phyloP scores from a whole-genome alignment of 2,113 vertebrate species.

The Erythrocebus patas region DNA sequence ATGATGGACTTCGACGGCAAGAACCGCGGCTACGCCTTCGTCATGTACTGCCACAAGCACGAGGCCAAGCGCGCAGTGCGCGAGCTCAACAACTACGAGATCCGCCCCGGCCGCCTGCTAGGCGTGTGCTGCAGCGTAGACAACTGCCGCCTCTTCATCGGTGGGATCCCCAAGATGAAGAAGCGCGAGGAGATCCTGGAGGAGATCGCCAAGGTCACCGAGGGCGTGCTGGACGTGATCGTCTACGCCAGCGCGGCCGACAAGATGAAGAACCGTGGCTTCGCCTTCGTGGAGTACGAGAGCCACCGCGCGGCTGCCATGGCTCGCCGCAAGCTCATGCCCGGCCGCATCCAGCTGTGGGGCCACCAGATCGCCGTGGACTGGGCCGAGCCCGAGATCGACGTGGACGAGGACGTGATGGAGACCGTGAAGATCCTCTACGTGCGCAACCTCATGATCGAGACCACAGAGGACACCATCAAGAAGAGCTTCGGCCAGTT shows the following conservation, averaged over 20 bases:
- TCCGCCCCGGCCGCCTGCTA: conserved; percentile 94
- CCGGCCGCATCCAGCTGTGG: conserved; percentile 97
- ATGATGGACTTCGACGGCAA: conserved; percentile 99
- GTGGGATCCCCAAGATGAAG: conserved; percentile 98
- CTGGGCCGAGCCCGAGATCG: conserved; percentile 98
- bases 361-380: conserved; percentile 99
- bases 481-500: conserved; percentile 95
- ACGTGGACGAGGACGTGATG: conserved; percentile 99
- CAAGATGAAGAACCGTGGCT: conserved; percentile 99
- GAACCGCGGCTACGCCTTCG: conserved; percentile 97
- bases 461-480: conserved; percentile 96
- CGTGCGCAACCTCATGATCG: conserved; percentile 98
- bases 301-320: conserved; percentile 97
- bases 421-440: conserved; percentile 99
- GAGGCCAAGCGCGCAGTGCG: conserved; percentile 96
- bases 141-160: conserved; percentile 99
- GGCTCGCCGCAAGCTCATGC: conserved; percentile 98
- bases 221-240: conserved; percentile 96
- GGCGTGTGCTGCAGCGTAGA: conserved; percentile 98
- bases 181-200: conserved; percentile 99
- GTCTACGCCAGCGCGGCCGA: conserved; percentile 98
- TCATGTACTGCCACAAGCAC: conserved; percentile 96
- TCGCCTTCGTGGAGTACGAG: conserved; percentile 98
- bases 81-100: conserved; percentile 98
- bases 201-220: conserved; percentile 97